Evolutionary conservation across 1,140 invertebrate genomes (phyloP).

Genomic region (Pararge aegeria): DNA sequence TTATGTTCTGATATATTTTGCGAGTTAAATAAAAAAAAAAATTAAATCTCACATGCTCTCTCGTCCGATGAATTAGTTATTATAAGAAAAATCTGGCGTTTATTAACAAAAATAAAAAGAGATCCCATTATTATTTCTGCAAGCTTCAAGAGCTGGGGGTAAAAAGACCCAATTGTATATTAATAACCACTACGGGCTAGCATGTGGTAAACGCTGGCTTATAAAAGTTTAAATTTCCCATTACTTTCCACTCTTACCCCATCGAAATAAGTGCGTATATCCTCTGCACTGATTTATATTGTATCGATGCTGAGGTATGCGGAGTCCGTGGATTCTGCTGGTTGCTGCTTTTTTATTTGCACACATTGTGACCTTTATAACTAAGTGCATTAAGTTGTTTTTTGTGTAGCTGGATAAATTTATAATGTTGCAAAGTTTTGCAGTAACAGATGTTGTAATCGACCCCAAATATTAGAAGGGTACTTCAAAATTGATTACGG

Average conservation of each 20-base stretch:
- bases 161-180: constrained; percentile 46
- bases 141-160: constrained; percentile 26
- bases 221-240: constrained; percentile 26
- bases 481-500: constrained; percentile 69
- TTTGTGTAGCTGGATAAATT: constrained; percentile 1
- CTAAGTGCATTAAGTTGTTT: not conserved
- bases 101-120: not conserved
- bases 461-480: constrained; percentile 57
- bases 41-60: no score
- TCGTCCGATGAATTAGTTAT: no score
- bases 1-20: no score
- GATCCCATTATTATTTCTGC: constrained; percentile 14
- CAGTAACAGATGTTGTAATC: constrained; percentile 54
- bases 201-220: constrained; percentile 41
- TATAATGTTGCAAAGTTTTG: constrained; percentile 26
- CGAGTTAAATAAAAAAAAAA: no score
- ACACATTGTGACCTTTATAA: constrained; percentile 5
- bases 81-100: no score
- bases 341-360: constrained; percentile 20
- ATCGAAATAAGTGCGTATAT: constrained; percentile 22
- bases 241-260: constrained; percentile 14
- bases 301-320: constrained; percentile 28
- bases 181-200: constrained; percentile 41
- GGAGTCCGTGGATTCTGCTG: constrained; percentile 24
- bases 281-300: constrained; percentile 8